Evolutionary conservation across 2,113 vertebrate species (phyloP).

Genomic region (Cynopterus brachyotis): DNA sequence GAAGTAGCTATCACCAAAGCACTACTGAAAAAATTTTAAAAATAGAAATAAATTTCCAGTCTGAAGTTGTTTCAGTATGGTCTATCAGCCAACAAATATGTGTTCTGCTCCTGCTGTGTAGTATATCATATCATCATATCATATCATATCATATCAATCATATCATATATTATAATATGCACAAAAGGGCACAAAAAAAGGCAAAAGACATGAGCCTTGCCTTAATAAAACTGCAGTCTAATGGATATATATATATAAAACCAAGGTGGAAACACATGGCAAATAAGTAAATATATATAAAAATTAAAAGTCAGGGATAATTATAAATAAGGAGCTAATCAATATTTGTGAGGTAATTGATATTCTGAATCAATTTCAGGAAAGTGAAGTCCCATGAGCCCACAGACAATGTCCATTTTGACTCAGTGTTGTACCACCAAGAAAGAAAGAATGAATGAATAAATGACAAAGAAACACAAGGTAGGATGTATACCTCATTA

Average conservation of each 20-base stretch:
- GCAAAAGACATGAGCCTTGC: background rate
- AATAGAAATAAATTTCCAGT: background rate
- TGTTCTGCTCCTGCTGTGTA: background rate
- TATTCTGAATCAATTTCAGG: background rate
- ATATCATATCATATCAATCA: background rate
- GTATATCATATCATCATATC: too few relatives aligned
- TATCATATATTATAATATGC: background rate
- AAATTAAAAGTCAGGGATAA: background rate
- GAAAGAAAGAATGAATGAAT: background rate
- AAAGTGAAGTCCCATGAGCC: background rate
- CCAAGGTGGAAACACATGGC: background rate
- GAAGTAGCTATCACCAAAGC: background rate
- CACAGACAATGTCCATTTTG: background rate
- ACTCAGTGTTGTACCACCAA: background rate
- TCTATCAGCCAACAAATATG: background rate
- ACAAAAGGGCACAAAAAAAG: background rate
- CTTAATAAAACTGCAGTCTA: background rate
- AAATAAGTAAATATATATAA: background rate
- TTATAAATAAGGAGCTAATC: background rate
- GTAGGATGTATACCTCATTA: background rate
- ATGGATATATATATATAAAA: background rate
- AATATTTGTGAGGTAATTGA: background rate
- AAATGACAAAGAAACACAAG: background rate
- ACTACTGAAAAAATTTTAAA: conserved; percentile 20
- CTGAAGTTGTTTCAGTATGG: conserved; percentile 18